phyloP scores from a whole-genome alignment of 2,797 vertebrate genomes.

The Emydoidea blandingii region DNA sequence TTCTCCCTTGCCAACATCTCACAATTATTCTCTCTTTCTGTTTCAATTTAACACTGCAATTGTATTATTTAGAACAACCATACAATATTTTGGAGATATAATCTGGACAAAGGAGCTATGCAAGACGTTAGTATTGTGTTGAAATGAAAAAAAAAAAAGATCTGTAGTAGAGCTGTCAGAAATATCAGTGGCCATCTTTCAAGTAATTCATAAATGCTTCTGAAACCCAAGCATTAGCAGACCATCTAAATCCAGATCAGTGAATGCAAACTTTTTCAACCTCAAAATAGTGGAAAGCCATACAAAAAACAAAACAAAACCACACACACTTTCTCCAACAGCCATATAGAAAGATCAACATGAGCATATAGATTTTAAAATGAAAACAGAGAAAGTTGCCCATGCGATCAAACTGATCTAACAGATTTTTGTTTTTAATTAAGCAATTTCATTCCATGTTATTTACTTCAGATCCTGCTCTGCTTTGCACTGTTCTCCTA shows the following conservation, averaged over 20 bases:
- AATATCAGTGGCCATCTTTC: neutral
- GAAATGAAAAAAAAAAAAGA: neutral
- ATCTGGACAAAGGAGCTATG: neutral
- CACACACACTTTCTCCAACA: neutral
- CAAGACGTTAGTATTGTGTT: neutral
- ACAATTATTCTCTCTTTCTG: neutral
- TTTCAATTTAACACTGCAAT: neutral
- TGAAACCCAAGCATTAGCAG: neutral
- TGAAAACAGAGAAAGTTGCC: neutral
- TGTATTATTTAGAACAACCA: neutral
- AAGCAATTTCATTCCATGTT: constrained; percentile 41
- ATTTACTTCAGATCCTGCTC: constrained; percentile 59
- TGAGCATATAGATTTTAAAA: constrained; percentile 44
- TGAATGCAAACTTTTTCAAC: neutral
- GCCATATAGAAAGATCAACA: constrained; percentile 56
- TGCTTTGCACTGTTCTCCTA: constrained; percentile 32
- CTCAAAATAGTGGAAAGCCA: neutral
- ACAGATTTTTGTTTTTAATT: constrained; percentile 51
- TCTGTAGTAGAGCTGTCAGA: neutral
- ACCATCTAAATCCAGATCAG: neutral
- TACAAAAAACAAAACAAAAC: neutral
- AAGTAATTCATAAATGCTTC: neutral
- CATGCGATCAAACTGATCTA: constrained; percentile 53
- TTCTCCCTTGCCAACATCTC: neutral
- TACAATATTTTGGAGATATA: neutral